Evolutionary conservation across 30 jellyfish, hydroid and myxozoan genomes (phyloP).

Genomic region (Chironex yamaguchii): DNA sequence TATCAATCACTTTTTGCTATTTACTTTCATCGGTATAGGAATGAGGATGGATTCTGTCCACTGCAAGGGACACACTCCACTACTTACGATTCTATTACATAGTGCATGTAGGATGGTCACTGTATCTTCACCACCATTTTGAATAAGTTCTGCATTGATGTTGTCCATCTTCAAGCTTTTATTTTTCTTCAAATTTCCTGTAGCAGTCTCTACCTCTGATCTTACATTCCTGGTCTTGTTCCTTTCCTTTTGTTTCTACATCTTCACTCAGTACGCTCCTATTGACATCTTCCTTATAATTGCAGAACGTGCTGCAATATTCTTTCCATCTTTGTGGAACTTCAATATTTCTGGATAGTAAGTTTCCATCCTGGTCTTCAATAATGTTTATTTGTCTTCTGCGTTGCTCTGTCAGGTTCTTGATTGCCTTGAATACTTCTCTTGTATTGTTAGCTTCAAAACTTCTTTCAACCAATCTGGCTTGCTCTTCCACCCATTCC

Average conservation of each 20-base stretch:
- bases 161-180: slow-evolving; percentile 46
- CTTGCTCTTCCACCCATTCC: slow-evolving; percentile 40
- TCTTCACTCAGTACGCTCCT: slow-evolving; percentile 27
- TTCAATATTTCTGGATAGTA: slow-evolving; percentile 15
- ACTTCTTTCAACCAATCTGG: slow-evolving; percentile 6
- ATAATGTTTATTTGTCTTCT: no score
- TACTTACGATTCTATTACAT: slow-evolving; percentile 36
- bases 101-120: slow-evolving; percentile 35
- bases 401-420: slow-evolving; percentile 15
- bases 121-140: slow-evolving; percentile 51
- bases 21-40: neutral
- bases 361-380: slow-evolving; percentile 37
- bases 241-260: neutral
- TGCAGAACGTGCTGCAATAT: slow-evolving; percentile 42
- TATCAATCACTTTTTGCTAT: neutral
- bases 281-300: slow-evolving; percentile 11
- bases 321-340: slow-evolving; percentile 47
- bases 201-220: slow-evolving; percentile 50
- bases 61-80: slow-evolving; percentile 44
- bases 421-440: slow-evolving; percentile 9
- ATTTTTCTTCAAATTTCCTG: slow-evolving; percentile 28
- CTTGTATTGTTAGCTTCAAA: slow-evolving; percentile 30
- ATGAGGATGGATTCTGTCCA: slow-evolving; percentile 28
- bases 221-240: slow-evolving; percentile 11
- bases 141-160: slow-evolving; percentile 48